A percentile compares a stretch with the other conserved stretches of the same genome.
These are phyloP conservation scores for Neoascia interrupta DNA, from an alignment of 2,888 invertebrate species.

Conservation along the genomic window DNA sequence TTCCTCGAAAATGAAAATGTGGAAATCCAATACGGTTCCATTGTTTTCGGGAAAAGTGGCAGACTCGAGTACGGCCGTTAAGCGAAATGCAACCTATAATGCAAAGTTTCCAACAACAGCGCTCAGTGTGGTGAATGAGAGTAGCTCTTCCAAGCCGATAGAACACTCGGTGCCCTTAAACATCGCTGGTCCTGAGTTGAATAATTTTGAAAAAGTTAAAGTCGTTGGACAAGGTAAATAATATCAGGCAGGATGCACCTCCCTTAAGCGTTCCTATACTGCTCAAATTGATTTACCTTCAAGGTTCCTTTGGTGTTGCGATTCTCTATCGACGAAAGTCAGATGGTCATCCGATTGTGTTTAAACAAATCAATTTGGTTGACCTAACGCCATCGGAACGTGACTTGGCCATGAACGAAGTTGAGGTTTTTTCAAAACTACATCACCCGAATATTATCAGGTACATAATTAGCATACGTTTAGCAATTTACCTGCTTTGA, in stretches of 20 bases:
- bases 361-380: conserved; percentile 87
- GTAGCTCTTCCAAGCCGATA: neutral
- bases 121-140: conserved; percentile 19
- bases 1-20: conserved; percentile 74
- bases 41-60: conserved; percentile 77
- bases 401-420: conserved; percentile 86
- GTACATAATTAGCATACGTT: conserved; percentile 71
- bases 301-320: conserved; percentile 86
- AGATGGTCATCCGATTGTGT: conserved; percentile 84
- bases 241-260: neutral
- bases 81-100: conserved; percentile 69
- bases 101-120: conserved; percentile 71
- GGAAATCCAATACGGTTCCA: conserved; percentile 77
- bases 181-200: conserved; percentile 75
- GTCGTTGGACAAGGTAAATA: conserved; percentile 77
- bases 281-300: neutral
- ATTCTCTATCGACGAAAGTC: conserved; percentile 83
- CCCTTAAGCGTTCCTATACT: neutral
- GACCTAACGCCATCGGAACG: conserved; percentile 85
- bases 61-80: conserved; percentile 71
- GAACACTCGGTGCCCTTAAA: conserved; percentile 53
- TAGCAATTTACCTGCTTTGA: neutral
- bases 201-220: conserved; percentile 77
- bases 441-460: conserved; percentile 87
- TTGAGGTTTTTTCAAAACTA: conserved; percentile 84